Percentiles rank a stretch among this genome's conserved stretches.
Conservation (phyloP, 2,113 vertebrate genomes). For the Tyrannus savana region DNA sequence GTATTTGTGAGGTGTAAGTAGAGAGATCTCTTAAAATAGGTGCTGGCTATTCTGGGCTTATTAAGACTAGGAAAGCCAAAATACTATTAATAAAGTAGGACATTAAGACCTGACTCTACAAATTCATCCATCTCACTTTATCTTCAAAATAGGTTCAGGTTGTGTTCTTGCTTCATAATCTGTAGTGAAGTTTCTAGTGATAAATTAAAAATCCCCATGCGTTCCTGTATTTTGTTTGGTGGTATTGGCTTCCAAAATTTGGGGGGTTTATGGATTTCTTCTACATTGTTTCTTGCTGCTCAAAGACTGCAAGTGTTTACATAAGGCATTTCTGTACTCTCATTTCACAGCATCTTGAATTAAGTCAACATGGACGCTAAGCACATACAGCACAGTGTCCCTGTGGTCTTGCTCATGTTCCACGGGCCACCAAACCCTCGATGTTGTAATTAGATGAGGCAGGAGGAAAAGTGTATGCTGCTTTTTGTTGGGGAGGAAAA, state of each 20-base stretch:
- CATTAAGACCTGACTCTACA: background rate
- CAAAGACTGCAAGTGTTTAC: background rate
- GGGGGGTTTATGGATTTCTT: background rate
- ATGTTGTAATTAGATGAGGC: background rate
- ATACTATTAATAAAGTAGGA: background rate
- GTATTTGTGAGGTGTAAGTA: background rate
- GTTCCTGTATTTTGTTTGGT: accelerated
- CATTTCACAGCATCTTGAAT: background rate
- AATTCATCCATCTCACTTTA: accelerated
- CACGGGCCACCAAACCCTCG: background rate
- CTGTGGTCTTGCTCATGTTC: accelerated
- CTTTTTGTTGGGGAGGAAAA: background rate
- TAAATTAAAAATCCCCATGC: accelerated
- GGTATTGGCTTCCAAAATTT: background rate
- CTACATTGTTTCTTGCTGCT: background rate
- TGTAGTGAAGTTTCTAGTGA: background rate
- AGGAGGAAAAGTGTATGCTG: background rate
- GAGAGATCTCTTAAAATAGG: background rate
- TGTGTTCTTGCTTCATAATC: background rate
- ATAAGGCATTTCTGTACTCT: background rate
- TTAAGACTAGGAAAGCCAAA: background rate
- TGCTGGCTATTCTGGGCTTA: background rate
- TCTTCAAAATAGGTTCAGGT: background rate
- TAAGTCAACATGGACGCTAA: accelerated
- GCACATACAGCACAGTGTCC: accelerated